These are phyloP conservation scores for Sebastes fasciatus DNA, from an alignment of 2,113 vertebrate species.

Conservation along the genomic window DNA sequence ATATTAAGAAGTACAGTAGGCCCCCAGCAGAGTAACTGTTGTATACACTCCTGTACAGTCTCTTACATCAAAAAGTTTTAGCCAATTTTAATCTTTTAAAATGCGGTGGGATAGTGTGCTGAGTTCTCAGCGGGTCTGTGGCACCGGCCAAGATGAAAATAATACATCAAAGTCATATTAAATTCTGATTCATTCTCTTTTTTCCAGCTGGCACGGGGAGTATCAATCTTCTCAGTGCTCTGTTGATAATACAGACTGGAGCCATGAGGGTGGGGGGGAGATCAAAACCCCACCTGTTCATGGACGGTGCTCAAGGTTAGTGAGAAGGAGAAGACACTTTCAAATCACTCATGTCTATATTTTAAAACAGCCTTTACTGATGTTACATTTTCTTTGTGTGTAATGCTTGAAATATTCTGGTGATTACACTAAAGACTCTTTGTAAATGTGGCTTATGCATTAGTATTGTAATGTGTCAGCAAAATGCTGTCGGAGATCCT, in stretches of 20 bases:
- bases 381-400: slow-evolving; percentile 14
- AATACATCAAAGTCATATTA: slow-evolving; percentile 82
- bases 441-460: slow-evolving; percentile 6
- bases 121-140: slow-evolving; percentile 63
- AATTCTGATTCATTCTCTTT: slow-evolving; percentile 77
- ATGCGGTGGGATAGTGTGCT: slow-evolving; percentile 76
- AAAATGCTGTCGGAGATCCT: slow-evolving; percentile 3
- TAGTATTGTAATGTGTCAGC: background rate
- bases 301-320: slow-evolving; percentile 59
- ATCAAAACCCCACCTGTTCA: slow-evolving; percentile 42
- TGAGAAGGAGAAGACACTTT: slow-evolving; percentile 44
- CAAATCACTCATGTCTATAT: slow-evolving; percentile 42
- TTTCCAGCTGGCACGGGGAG: slow-evolving; percentile 65
- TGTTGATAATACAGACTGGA: slow-evolving; percentile 67
- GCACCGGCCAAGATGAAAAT: slow-evolving; percentile 74
- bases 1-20: background rate
- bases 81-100: slow-evolving; percentile 78
- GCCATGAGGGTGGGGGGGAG: slow-evolving; percentile 26
- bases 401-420: slow-evolving; percentile 1
- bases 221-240: slow-evolving; percentile 64
- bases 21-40: slow-evolving; percentile 11
- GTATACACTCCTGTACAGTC: slow-evolving; percentile 19
- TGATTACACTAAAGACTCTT: background rate
- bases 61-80: slow-evolving; percentile 57
- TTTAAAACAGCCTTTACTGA: slow-evolving; percentile 27